Base-by-base conservation (phyloP, 2,113 vertebrate genomes). In the Microcebus jonahi region DNA sequence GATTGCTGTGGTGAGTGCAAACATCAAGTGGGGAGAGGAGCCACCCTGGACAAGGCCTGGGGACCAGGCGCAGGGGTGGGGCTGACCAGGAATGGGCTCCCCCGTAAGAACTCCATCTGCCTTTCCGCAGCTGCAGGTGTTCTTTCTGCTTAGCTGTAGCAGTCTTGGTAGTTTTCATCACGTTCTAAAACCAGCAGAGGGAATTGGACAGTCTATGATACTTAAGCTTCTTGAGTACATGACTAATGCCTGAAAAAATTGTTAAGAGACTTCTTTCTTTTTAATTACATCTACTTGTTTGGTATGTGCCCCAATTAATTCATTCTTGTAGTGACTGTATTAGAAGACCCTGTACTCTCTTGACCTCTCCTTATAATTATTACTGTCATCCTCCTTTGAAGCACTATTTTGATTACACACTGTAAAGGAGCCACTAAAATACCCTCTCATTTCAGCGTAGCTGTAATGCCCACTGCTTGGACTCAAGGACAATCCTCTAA, bases 261-360 rank as follows among this genome's bases (percentile, higher is more conserved):
- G 95, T 97, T 97, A 95, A 97, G 89, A 97, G 94, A 92, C 71
- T 79, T 96, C 97, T 96, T 98, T 98, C 96, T 95, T 97, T 98
- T 90, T 98, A 97, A 98, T 97, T 98, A 96, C 80, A 80, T 82
- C 96, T 93, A 27, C 96, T 98, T 97, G 96, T 98, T 98, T 98
- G 75, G 76, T 98, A 81, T 85, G 29, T 97, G 96, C 97, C 95
- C 92, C 95, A 97, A 81, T 98, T 98, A 97, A 98, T 98, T 97
- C 95, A 85, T 97, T 97, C 98, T 97, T 89, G 87, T 98, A 97
- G 97, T 89, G 96, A 97, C 87, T 93, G 76, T 96, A 88, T 93
- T 96, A 91, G 98, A 98, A 97, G 94, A 97, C 97, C 96, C 95
- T 88, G 67, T 57, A 95, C 96, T 93, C 80, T 97, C 96, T 94